Conservation (phyloP, 2,797 vertebrate genomes). For the Diglossa cyanea region DNA sequence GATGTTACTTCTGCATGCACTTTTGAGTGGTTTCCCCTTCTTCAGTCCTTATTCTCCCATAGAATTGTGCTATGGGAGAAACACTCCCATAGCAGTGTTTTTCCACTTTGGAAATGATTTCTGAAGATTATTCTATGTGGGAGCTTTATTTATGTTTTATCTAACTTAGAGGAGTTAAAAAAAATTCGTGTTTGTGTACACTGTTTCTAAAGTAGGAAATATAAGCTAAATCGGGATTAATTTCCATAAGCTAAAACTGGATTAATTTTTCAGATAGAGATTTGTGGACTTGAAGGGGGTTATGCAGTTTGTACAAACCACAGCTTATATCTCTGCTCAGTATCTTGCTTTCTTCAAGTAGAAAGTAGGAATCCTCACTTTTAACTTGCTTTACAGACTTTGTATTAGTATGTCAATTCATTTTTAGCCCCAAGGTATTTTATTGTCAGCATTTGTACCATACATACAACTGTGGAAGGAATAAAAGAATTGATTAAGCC, state of each 20-base stretch:
- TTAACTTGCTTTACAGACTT: not conserved
- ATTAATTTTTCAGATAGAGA: constrained; percentile 10
- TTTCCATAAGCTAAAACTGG: not conserved
- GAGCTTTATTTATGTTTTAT: not conserved
- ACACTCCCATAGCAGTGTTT: not conserved
- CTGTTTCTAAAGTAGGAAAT: not conserved
- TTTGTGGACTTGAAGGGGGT: not conserved
- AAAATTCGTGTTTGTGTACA: not conserved
- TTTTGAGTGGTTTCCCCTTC: not conserved
- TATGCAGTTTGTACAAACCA: not conserved
- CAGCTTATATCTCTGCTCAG: not conserved
- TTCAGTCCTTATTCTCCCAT: not conserved
- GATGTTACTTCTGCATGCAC: not conserved
- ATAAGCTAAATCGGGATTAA: not conserved
- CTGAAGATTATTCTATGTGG: not conserved
- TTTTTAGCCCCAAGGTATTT: not conserved
- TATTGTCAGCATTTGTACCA: not conserved
- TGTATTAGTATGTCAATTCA: not conserved
- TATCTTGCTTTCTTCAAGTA: not conserved
- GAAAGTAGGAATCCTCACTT: not conserved
- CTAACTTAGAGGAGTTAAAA: not conserved
- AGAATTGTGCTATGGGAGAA: too few relatives aligned
- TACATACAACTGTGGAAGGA: not conserved
- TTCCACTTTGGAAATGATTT: not conserved
- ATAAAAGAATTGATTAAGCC: not conserved